A percentile compares a stretch with the other conserved stretches of the same genome.
Evolutionary conservation across 2,113 vertebrate species (phyloP).

Genomic region (Phrynosoma blainvillii): DNA sequence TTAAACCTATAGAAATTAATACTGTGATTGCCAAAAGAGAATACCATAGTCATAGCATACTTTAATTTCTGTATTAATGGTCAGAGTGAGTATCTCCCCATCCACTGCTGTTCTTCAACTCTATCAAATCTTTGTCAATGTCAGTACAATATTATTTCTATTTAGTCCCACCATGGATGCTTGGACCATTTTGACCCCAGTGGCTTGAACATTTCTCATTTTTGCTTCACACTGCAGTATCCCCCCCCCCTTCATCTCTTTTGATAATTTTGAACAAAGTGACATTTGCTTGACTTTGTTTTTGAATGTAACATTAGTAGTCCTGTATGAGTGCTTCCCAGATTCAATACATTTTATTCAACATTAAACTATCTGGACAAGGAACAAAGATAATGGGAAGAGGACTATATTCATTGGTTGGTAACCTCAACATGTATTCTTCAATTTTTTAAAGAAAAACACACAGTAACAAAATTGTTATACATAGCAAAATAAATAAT

Average conservation of each 20-base stretch:
- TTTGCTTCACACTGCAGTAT: conserved; percentile 38
- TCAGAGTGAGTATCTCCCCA: background rate
- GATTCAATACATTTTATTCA: conserved; percentile 29
- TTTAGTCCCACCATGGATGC: conserved; percentile 22
- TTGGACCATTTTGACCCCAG: conserved; percentile 49
- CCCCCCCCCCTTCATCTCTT: conserved; percentile 32
- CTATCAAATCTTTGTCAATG: conserved; percentile 39
- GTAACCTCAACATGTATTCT: background rate
- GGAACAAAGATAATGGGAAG: background rate
- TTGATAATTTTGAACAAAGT: conserved; percentile 48
- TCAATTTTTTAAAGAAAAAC: background rate
- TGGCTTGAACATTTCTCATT: conserved; percentile 47
- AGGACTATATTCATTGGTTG: background rate
- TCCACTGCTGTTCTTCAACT: conserved; percentile 58
- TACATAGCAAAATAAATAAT: background rate
- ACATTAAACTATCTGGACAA: background rate
- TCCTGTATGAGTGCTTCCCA: conserved; percentile 32
- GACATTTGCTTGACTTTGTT: conserved; percentile 57
- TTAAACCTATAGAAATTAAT: conserved; percentile 39
- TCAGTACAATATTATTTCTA: conserved; percentile 23
- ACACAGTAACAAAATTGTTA: background rate
- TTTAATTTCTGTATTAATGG: conserved; percentile 61
- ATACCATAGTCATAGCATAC: conserved; percentile 36
- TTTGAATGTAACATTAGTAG: conserved; percentile 30
- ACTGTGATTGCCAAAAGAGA: conserved; percentile 52